Evolutionary conservation across 2,888 invertebrate genomes (phyloP).

Genomic region (Cantharis rustica): DNA sequence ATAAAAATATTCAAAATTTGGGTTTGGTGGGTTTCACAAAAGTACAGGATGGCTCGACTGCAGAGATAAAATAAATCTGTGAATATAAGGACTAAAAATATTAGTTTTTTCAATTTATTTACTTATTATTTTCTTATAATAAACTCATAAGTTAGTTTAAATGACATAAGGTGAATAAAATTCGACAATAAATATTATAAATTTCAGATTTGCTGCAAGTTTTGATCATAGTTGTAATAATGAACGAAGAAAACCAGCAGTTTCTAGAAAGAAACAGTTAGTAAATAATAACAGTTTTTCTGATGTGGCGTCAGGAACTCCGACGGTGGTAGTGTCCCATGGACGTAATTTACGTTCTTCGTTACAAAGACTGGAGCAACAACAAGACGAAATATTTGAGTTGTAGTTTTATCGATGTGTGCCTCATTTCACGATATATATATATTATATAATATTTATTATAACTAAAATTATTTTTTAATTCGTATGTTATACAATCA

Average conservation of each 20-base stretch:
- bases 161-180: background rate
- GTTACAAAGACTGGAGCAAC: slow-evolving; percentile 78
- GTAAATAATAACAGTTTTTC: slow-evolving; percentile 50
- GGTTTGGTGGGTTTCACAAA: no score
- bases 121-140: background rate
- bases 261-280: slow-evolving; percentile 52
- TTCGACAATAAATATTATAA: background rate
- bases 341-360: slow-evolving; percentile 81
- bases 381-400: slow-evolving; percentile 89
- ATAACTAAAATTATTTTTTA: background rate
- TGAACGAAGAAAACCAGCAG: slow-evolving; percentile 48
- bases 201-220: slow-evolving; percentile 43
- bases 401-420: slow-evolving; percentile 67
- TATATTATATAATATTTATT: background rate
- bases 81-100: no score
- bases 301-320: slow-evolving; percentile 44
- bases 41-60: no score
- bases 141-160: background rate
- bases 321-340: slow-evolving; percentile 73
- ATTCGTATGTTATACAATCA: background rate
- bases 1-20: no score
- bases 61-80: no score
- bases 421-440: background rate
- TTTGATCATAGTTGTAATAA: slow-evolving; percentile 36
- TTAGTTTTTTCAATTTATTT: background rate